Evolutionary conservation across 2,797 vertebrate genomes (phyloP).

Genomic region (Thamnophis elegans): DNA sequence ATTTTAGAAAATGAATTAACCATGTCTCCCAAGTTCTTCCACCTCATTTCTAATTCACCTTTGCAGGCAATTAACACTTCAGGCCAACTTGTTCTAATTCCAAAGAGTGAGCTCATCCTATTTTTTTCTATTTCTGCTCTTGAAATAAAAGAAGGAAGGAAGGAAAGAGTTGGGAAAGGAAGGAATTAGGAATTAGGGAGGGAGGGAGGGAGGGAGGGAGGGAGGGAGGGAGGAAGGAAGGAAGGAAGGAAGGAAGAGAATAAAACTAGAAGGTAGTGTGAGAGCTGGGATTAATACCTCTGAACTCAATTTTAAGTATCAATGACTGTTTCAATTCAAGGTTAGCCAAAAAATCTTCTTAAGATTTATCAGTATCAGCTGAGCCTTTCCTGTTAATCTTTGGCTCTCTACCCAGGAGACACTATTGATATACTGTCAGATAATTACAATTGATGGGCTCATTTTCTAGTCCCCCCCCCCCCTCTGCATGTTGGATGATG

Average conservation of each 20-base stretch:
- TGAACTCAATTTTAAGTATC: neutral
- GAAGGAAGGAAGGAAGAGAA: neutral
- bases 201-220: neutral
- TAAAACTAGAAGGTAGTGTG: too few relatives aligned
- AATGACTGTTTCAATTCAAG: neutral
- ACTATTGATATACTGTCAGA: constrained; percentile 7
- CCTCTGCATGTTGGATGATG: neutral
- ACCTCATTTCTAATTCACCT: constrained; percentile 12
- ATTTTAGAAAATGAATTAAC: neutral
- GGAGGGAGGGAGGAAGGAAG: neutral
- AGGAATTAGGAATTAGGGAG: neutral
- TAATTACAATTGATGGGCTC: neutral
- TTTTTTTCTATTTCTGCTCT: constrained; percentile 3
- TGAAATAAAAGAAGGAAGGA: neutral
- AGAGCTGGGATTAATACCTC: neutral
- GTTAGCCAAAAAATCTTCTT: constrained; percentile 13
- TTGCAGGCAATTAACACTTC: constrained; percentile 35
- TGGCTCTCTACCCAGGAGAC: constrained; percentile 16
- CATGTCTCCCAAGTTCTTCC: neutral
- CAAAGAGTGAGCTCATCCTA: constrained; percentile 6
- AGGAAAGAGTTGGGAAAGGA: neutral
- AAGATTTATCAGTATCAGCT: constrained; percentile 3
- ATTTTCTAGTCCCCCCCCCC: neutral
- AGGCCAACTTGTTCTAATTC: neutral
- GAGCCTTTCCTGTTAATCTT: neutral